Evolutionary conservation across 2,888 invertebrate genomes (phyloP).

Genomic region (Drosophila robusta): DNA sequence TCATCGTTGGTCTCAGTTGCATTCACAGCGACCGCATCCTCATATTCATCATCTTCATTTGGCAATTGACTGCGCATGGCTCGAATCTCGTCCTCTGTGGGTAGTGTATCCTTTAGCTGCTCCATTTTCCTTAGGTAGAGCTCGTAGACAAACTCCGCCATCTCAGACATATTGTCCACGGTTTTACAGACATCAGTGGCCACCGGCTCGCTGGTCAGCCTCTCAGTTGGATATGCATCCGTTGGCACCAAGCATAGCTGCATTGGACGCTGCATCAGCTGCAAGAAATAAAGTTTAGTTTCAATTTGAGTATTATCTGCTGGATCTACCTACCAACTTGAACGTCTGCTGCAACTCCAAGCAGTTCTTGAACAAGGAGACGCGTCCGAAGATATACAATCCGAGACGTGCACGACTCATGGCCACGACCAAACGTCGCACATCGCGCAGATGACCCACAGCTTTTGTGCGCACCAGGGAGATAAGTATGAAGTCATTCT

Average conservation of each 20-base stretch:
- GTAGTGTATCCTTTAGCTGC: conserved; percentile 86
- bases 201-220: conserved; percentile 85
- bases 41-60: conserved; percentile 83
- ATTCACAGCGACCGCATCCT: not conserved
- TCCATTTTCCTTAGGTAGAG: conserved; percentile 93
- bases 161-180: conserved; percentile 91
- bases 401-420: conserved; percentile 99
- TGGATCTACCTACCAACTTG: conserved; percentile 88
- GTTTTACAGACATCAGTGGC: conserved; percentile 80
- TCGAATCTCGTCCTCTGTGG: conserved; percentile 69
- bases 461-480: conserved; percentile 98
- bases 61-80: conserved; percentile 84
- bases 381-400: conserved; percentile 97
- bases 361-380: conserved; percentile 97
- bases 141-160: conserved; percentile 97
- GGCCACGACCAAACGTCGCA: conserved; percentile 97
- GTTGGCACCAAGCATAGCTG: conserved; percentile 92
- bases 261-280: conserved; percentile 93
- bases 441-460: conserved; percentile 99
- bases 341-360: conserved; percentile 98
- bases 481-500: conserved; percentile 98
- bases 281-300: conserved; percentile 44
- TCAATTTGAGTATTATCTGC: rapidly evolving
- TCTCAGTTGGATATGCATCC: conserved; percentile 92
- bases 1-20: conserved; percentile 39